A percentile compares a stretch with the other conserved stretches of the same genome.
These are phyloP conservation scores for Emydura subglobosa DNA, from an alignment of 2,113 vertebrate species.

Conservation along the genomic window DNA sequence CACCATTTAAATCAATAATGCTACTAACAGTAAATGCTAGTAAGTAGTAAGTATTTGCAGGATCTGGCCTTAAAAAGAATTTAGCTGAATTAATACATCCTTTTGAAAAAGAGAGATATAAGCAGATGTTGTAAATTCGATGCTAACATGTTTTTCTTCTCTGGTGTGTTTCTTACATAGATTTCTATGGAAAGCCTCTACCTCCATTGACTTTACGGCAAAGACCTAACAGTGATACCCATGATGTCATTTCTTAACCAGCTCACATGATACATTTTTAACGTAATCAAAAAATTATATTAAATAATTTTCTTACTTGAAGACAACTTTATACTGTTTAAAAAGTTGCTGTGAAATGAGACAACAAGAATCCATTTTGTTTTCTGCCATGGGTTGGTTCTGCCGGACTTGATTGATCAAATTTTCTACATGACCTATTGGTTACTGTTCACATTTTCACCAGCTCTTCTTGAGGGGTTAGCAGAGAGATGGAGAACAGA, in stretches of 20 bases:
- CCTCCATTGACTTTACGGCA: slow-evolving; percentile 76
- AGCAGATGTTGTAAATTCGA: background rate
- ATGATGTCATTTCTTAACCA: slow-evolving; percentile 77
- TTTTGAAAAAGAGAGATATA: background rate
- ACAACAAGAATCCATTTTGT: background rate
- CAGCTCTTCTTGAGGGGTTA: slow-evolving; percentile 58
- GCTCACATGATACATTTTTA: background rate
- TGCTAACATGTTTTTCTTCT: slow-evolving; percentile 41
- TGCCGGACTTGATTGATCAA: background rate
- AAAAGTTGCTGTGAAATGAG: background rate
- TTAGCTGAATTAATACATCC: background rate
- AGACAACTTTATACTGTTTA: background rate
- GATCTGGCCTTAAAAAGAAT: slow-evolving; percentile 22
- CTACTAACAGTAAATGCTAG: background rate
- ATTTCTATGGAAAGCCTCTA: slow-evolving; percentile 83
- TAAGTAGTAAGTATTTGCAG: background rate
- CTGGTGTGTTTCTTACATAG: slow-evolving; percentile 61
- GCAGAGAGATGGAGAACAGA: background rate
- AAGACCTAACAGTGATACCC: slow-evolving; percentile 80
- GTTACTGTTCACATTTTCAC: slow-evolving; percentile 26
- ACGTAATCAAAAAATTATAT: background rate
- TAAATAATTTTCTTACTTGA: background rate
- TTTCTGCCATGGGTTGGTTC: background rate
- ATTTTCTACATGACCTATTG: background rate
- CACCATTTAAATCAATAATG: fast-evolving